These are phyloP conservation scores for Ichneumoninae sp. DNA, from an alignment of 2,888 invertebrate species.

Conservation along the genomic window DNA sequence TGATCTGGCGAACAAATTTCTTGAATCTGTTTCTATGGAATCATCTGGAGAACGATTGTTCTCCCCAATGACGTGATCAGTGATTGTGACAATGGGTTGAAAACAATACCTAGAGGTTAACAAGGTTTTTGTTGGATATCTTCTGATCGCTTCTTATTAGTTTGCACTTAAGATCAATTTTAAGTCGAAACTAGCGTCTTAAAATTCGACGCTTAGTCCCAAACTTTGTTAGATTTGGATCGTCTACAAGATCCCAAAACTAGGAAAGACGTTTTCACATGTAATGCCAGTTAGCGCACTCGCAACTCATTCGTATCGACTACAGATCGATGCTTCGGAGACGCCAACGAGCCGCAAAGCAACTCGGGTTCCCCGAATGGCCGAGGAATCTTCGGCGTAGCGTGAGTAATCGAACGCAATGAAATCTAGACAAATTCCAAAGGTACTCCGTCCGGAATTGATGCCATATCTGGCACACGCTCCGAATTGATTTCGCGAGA, in stretches of 20 bases:
- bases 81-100: no score
- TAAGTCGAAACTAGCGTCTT: no score
- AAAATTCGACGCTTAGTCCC: not conserved
- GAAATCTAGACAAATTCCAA: slow-evolving; percentile 47
- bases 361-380: not conserved
- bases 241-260: not conserved
- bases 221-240: not conserved
- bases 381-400: not conserved
- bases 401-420: slow-evolving; percentile 9
- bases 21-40: no score
- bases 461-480: slow-evolving; percentile 34
- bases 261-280: no score
- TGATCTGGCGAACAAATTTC: no score
- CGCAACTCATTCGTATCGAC: not conserved
- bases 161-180: no score
- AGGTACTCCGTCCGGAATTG: slow-evolving; percentile 30
- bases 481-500: slow-evolving; percentile 44
- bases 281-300: no score
- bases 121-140: no score
- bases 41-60: no score
- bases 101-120: no score
- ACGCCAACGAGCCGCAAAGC: not conserved
- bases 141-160: no score
- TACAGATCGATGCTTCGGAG: not conserved
- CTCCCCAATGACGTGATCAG: no score